Base-by-base conservation (phyloP, 2,113 vertebrate genomes). In the Seriola rivoliana region DNA sequence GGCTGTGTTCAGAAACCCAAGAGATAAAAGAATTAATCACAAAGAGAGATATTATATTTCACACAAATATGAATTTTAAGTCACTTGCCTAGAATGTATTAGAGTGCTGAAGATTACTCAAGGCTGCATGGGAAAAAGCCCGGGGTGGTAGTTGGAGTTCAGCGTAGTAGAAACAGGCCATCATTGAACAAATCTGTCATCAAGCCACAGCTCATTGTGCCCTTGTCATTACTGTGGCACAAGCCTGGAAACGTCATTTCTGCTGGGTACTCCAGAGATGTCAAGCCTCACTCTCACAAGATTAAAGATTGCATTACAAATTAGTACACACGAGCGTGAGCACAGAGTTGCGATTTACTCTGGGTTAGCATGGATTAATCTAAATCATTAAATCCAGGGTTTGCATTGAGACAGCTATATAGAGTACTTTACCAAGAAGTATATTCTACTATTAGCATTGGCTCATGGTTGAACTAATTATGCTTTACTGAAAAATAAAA, bases 241-340 rank as follows among this genome's bases (percentile, higher is more conserved):
- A 54, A 80, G 73, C 85, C 62, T 70, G 58, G 67, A 83, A 90
- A 81, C 68, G 89, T 91, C 5, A 57, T 77, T 87, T 92, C 68
- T 84, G 64, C 84, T 25, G 38, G 60, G 55, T 75, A 36, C 87
- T 84, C 84, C 32, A 34, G 78, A 91, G 86, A 92, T 89, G 85
- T 88, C 88, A 86, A 87, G 80, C 74, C 71, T 80, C 66, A 75
- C 80, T 93, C 84, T 81, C 80, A 38, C 82, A 78, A 92, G 91
- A 91, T 92, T 92, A 91, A 83, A 93, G 85, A 91, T 85, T 84
- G 63, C 70, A 74, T 89, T 82, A 71, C 84, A 88, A 85, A 93
- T 91, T 68, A 86, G 70, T 76, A 77, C 11, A 42, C 78, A 71
- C 78, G 68, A 83, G 76, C 68, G 2, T 66, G 67, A 59, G 65